phyloP scores from a whole-genome alignment of 2,113 vertebrate genomes.

The Lasiurus borealis region DNA sequence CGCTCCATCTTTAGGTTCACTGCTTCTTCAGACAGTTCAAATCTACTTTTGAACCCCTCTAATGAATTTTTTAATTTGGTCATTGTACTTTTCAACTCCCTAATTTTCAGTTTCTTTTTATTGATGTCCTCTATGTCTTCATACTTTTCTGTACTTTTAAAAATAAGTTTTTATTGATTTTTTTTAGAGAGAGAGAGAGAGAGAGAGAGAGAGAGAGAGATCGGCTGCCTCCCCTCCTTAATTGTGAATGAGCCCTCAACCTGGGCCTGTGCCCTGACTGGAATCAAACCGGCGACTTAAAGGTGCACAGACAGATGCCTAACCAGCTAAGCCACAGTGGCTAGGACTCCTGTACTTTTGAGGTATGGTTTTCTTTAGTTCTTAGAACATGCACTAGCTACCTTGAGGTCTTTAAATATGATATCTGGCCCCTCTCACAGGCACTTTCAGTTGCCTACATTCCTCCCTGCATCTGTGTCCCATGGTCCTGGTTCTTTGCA shows the following conservation, averaged over 20 bases:
- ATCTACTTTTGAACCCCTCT: not conserved
- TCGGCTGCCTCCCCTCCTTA: not conserved
- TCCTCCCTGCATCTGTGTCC: not conserved
- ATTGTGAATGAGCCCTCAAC: not conserved
- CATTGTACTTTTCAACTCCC: not conserved
- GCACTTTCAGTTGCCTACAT: not conserved
- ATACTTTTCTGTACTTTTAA: not conserved
- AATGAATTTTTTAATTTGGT: not conserved
- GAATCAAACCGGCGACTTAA: not conserved
- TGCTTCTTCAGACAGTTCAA: not conserved
- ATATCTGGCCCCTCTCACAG: not conserved
- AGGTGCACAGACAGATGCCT: not conserved
- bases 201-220: not conserved
- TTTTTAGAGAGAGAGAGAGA: not conserved
- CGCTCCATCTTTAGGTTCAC: not conserved
- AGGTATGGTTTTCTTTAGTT: not conserved
- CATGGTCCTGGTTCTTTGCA: not conserved
- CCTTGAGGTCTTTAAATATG: not conserved
- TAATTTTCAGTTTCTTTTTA: conserved; percentile 28
- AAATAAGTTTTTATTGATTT: not conserved
- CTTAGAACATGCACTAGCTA: not conserved
- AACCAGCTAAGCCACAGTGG: not conserved
- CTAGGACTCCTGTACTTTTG: not conserved
- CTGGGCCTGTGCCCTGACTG: not conserved
- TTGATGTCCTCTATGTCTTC: not conserved